Conservation (phyloP, 1,140 invertebrate species). For the Monochamus saltuarius region DNA sequence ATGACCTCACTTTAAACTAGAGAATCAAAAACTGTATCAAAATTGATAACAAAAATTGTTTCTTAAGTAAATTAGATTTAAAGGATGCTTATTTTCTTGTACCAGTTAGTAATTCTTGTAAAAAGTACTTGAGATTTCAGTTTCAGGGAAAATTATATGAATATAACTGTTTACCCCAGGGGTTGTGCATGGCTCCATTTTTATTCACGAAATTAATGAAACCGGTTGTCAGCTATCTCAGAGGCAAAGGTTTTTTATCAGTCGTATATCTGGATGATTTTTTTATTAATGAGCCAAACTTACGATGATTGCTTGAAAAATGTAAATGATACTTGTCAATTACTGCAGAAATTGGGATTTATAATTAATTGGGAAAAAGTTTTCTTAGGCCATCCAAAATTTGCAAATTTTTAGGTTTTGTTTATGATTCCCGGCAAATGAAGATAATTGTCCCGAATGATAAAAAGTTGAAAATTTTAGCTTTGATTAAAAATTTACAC, state of each 20-base stretch:
- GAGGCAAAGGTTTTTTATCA: conserved; percentile 11
- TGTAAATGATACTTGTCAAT: background rate
- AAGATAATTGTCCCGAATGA: conserved; percentile 10
- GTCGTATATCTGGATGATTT: conserved; percentile 26
- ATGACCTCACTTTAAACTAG: background rate
- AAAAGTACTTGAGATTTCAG: conserved; percentile 35
- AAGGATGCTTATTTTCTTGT: conserved; percentile 35
- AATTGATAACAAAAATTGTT: background rate
- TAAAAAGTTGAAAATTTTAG: conserved; percentile 10
- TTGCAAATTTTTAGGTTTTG: conserved; percentile 25
- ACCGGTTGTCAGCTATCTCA: conserved; percentile 15
- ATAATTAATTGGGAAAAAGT: background rate
- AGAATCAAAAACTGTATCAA: background rate
- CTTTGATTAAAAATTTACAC: background rate
- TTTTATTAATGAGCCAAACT: conserved; percentile 4
- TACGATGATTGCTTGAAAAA: background rate
- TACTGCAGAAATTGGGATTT: conserved; percentile 15
- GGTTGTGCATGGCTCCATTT: conserved; percentile 22
- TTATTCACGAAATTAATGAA: conserved; percentile 30
- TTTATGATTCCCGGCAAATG: conserved; percentile 13
- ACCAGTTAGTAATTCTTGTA: conserved; percentile 10
- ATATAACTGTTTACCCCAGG: conserved; percentile 29
- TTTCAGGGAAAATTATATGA: conserved; percentile 33
- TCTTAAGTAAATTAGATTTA: background rate
- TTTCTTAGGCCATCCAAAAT: conserved; percentile 7